phyloP scores from a whole-genome alignment of 1,140 invertebrate genomes.

The Trachymyrmex septentrionalis region DNA sequence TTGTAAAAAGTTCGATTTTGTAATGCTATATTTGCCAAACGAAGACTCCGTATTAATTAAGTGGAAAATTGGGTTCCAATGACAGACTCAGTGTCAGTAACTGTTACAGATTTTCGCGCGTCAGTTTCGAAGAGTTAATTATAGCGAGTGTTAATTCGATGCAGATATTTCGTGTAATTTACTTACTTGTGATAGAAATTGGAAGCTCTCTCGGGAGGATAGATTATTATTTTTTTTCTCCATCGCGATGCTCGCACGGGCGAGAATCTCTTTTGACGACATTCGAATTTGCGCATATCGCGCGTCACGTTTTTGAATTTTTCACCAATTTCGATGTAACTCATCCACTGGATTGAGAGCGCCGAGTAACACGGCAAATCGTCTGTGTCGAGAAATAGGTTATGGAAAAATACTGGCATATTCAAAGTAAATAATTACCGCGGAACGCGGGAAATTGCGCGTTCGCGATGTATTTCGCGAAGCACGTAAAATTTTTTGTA shows the following conservation, averaged over 20 bases:
- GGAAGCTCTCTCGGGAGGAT: neutral
- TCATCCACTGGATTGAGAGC: neutral
- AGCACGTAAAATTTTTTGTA: neutral
- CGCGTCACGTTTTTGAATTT: neutral
- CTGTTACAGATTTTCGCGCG: too few species aligned
- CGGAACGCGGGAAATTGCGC: neutral
- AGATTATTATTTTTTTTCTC: neutral
- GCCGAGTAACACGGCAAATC: neutral
- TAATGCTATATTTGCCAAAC: too few species aligned
- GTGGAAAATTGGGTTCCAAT: too few species aligned
- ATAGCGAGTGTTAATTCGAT: too few species aligned
- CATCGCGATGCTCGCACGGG: neutral
- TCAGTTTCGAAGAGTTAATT: too few species aligned
- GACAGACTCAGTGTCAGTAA: too few species aligned
- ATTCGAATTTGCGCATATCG: neutral
- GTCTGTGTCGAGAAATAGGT: neutral
- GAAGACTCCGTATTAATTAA: too few species aligned
- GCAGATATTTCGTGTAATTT: neutral
- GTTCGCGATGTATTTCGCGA: neutral
- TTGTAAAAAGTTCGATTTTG: too few species aligned
- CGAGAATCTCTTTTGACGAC: neutral
- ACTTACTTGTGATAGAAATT: neutral
- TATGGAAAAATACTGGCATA: neutral
- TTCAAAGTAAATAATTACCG: neutral
- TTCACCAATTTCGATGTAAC: neutral